Evolutionary conservation across 2,797 vertebrate genomes (phyloP).

Genomic region (Sebastes paucispinis): DNA sequence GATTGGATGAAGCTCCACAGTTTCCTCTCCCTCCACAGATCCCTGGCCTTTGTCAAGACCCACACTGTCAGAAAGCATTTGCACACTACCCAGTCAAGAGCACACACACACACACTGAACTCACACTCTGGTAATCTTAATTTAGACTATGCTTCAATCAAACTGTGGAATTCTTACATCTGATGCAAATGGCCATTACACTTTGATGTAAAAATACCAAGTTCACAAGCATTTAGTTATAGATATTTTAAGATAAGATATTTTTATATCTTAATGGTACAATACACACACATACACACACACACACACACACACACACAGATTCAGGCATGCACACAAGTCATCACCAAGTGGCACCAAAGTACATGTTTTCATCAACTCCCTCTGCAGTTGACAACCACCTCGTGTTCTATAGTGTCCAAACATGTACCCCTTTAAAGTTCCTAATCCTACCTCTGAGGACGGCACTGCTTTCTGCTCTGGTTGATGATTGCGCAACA

Average conservation of each 20-base stretch:
- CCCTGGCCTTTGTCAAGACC: conserved; percentile 57
- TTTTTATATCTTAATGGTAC: background rate
- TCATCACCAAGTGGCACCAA: conserved; percentile 44
- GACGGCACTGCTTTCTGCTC: background rate
- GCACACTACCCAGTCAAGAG: background rate
- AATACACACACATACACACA: background rate
- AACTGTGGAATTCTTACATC: background rate
- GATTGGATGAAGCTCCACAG: conserved; percentile 44
- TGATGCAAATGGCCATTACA: background rate
- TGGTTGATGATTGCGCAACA: background rate
- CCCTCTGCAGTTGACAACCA: background rate
- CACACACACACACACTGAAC: background rate
- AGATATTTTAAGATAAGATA: no score
- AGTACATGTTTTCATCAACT: background rate
- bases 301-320: background rate
- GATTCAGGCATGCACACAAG: background rate
- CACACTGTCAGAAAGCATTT: conserved; percentile 52
- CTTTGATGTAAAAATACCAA: background rate
- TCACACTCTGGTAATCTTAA: background rate
- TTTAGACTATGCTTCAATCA: background rate
- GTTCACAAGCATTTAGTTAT: background rate
- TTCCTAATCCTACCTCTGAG: background rate
- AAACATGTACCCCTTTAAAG: background rate
- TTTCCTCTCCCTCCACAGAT: conserved; percentile 54
- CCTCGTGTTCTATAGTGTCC: background rate